A percentile compares a stretch with the other conserved stretches of the same genome.
Conservation (phyloP, 2,888 invertebrate species). For the Leucozona laternaria region DNA sequence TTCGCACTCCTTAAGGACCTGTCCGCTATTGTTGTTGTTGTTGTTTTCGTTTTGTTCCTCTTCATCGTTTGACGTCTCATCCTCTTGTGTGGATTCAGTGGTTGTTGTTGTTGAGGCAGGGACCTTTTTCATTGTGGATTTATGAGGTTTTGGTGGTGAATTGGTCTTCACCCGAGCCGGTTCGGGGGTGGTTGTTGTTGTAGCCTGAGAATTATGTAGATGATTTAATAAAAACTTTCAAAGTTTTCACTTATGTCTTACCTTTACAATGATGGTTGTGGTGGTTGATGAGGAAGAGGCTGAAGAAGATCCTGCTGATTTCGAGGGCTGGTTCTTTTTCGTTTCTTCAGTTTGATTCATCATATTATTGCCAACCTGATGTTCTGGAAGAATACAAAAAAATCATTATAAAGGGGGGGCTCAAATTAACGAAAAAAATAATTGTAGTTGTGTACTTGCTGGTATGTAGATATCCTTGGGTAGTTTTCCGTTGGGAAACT, state of each 20-base stretch:
- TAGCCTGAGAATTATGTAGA: conserved; percentile 48
- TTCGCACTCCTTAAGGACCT: conserved; percentile 86
- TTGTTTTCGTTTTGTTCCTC: conserved; percentile 76
- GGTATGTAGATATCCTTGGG: conserved; percentile 91
- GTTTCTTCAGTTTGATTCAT: conserved; percentile 72
- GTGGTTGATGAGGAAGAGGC: conserved; percentile 65
- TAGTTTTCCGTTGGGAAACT: conserved; percentile 87
- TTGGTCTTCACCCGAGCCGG: conserved; percentile 80
- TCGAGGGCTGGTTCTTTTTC: conserved; percentile 70
- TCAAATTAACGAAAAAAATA: conserved; percentile 58
- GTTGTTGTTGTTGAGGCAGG: conserved; percentile 63
- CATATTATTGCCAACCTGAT: conserved; percentile 79
- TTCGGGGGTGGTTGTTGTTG: conserved; percentile 79
- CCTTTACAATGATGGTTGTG: conserved; percentile 75
- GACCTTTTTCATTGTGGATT: conserved; percentile 73
- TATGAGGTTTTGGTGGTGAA: conserved; percentile 79
- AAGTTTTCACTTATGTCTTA: not conserved
- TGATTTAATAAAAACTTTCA: not conserved
- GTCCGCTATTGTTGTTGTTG: conserved; percentile 75
- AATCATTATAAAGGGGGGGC: conserved; percentile 25
- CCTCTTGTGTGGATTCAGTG: conserved; percentile 71
- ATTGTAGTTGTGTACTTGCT: conserved; percentile 83
- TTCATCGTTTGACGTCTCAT: conserved; percentile 78
- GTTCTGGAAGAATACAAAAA: conserved; percentile 79
- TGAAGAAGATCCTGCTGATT: conserved; percentile 26